Conservation (phyloP, 2,888 invertebrate species). For the Notodonta dromedarius region DNA sequence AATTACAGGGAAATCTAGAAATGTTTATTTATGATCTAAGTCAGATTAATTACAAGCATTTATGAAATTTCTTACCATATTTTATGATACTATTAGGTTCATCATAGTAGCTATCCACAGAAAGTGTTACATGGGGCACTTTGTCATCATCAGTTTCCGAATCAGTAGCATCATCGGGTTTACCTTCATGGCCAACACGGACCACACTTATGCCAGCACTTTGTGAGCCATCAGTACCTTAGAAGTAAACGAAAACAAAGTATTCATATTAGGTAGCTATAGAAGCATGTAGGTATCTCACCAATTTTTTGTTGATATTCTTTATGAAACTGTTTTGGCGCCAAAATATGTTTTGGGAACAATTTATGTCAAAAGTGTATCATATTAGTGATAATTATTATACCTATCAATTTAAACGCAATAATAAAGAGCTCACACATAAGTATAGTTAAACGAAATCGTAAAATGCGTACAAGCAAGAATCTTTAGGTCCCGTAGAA, state of each 20-base stretch:
- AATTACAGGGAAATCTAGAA: background rate
- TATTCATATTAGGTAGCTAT: background rate
- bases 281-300: too few relatives aligned
- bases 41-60: too few relatives aligned
- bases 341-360: constrained; percentile 25
- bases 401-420: background rate
- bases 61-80: constrained; percentile 64
- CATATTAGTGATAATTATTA: background rate
- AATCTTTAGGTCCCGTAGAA: too few relatives aligned
- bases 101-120: constrained; percentile 87
- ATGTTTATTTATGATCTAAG: background rate
- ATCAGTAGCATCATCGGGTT: constrained; percentile 83
- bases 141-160: constrained; percentile 84
- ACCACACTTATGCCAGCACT: constrained; percentile 86
- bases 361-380: too few relatives aligned
- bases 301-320: background rate
- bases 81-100: constrained; percentile 81
- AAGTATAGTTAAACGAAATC: too few relatives aligned
- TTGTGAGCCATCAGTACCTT: constrained; percentile 81
- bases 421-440: background rate
- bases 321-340: constrained; percentile 34
- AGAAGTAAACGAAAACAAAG: background rate
- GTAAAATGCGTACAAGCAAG: too few relatives aligned
- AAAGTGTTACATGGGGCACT: constrained; percentile 86
- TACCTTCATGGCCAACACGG: constrained; percentile 81